A percentile compares a stretch with the other conserved stretches of the same genome.
Conservation (phyloP, 2,113 vertebrate genomes). For the Hippocampus abdominalis region DNA sequence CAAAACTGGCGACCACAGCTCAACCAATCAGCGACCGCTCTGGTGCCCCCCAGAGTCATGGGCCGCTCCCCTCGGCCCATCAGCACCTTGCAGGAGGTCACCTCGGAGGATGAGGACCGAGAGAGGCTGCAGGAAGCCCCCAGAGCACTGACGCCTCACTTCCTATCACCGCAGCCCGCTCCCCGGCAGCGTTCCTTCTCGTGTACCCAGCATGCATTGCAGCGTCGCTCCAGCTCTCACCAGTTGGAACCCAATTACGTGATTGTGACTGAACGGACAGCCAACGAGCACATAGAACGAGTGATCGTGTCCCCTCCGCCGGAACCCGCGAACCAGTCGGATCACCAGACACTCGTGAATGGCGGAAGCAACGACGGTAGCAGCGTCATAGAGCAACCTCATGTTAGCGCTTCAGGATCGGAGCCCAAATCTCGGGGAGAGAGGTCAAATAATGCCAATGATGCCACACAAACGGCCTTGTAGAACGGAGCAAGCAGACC, state of each 20-base stretch:
- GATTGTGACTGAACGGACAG: slow-evolving; percentile 51
- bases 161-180: slow-evolving; percentile 70
- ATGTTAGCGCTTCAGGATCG: slow-evolving; percentile 23
- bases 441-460: slow-evolving; percentile 30
- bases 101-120: slow-evolving; percentile 74
- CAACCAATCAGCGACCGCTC: slow-evolving; percentile 72
- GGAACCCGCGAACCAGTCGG: slow-evolving; percentile 33
- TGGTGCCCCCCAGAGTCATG: slow-evolving; percentile 74
- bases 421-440: slow-evolving; percentile 59
- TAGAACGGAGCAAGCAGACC: slow-evolving; percentile 47
- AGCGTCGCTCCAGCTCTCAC: slow-evolving; percentile 61
- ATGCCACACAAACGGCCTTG: slow-evolving; percentile 66
- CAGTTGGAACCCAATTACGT: slow-evolving; percentile 65
- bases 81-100: slow-evolving; percentile 76
- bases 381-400: slow-evolving; percentile 35
- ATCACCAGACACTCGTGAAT: slow-evolving; percentile 19
- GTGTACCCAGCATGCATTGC: slow-evolving; percentile 75
- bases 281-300: slow-evolving; percentile 61
- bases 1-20: slow-evolving; percentile 71
- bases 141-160: slow-evolving; percentile 68
- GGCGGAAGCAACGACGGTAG: neutral
- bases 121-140: slow-evolving; percentile 59
- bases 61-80: slow-evolving; percentile 71
- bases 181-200: slow-evolving; percentile 76
- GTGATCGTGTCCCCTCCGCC: slow-evolving; percentile 47